Conservation (phyloP, 2,113 vertebrate genomes). For the Cromileptes altivelis region DNA sequence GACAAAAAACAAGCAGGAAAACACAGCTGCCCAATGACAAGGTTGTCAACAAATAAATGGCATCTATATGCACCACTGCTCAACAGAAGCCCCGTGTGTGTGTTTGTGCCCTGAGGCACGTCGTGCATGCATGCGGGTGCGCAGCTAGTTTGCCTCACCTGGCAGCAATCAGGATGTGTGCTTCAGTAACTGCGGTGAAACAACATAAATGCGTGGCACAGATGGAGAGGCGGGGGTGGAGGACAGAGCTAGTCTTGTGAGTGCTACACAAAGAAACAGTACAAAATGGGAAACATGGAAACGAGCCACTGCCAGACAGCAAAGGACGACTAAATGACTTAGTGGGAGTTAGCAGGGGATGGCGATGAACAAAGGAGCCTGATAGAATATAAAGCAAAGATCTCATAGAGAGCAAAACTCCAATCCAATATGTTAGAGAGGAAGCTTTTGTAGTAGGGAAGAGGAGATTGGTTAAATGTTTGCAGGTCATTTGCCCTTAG, state of each 20-base stretch:
- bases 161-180: conserved; percentile 70
- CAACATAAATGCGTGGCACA: conserved; percentile 68
- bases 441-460: not conserved
- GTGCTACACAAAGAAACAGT: conserved; percentile 49
- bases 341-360: conserved; percentile 47
- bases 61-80: conserved; percentile 37
- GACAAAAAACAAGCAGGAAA: conserved; percentile 14
- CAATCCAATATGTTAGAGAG: not conserved
- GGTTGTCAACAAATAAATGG: conserved; percentile 37
- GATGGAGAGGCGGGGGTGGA: conserved; percentile 74
- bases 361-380: conserved; percentile 36
- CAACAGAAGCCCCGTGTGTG: conserved; percentile 15
- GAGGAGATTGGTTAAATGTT: conserved; percentile 27
- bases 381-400: not conserved
- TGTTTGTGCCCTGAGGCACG: not conserved
- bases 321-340: conserved; percentile 59
- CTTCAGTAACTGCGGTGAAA: conserved; percentile 56
- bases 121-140: conserved; percentile 7
- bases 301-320: conserved; percentile 44
- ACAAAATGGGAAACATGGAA: conserved; percentile 57
- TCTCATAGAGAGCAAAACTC: not conserved
- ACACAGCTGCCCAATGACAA: conserved; percentile 35
- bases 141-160: conserved; percentile 58
- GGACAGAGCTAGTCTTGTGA: conserved; percentile 55
- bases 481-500: conserved; percentile 6